Percentiles rank a stretch among this genome's conserved stretches.
phyloP scores from a whole-genome alignment of 2,888 invertebrate genomes.

The Byasa hedistus region DNA sequence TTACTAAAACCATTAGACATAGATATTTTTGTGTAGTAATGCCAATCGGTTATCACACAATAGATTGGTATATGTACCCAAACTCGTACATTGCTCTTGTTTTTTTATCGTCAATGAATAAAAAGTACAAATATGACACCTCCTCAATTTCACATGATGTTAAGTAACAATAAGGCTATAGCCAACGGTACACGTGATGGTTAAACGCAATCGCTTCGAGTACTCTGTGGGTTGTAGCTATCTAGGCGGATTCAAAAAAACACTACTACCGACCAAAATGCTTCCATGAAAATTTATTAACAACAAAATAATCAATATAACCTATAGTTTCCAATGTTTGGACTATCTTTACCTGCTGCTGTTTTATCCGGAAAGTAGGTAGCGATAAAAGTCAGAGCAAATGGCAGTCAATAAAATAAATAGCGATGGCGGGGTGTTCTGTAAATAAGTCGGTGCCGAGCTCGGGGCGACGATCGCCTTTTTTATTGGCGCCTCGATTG shows the following conservation, averaged over 20 bases:
- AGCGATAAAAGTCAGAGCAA: constrained; percentile 78
- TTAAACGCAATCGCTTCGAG: background rate
- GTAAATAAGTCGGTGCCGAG: constrained; percentile 76
- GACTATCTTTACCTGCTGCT: constrained; percentile 65
- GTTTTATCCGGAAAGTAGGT: constrained; percentile 74
- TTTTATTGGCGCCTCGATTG: constrained; percentile 81
- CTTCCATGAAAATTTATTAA: background rate
- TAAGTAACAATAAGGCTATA: too few species aligned
- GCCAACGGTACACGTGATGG: background rate
- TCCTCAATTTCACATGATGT: too few species aligned
- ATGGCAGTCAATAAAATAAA: constrained; percentile 81
- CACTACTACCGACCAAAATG: too few species aligned
- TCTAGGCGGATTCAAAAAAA: too few species aligned
- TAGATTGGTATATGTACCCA: too few species aligned
- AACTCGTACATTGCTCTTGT: too few species aligned
- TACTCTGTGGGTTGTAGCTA: background rate
- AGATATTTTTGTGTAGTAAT: background rate
- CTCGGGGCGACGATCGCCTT: constrained; percentile 78
- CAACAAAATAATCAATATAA: background rate
- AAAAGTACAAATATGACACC: too few species aligned
- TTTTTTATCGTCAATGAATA: too few species aligned
- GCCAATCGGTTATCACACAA: too few species aligned
- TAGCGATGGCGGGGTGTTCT: constrained; percentile 63
- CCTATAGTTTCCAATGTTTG: constrained; percentile 32
- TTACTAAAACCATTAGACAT: background rate